These are phyloP conservation scores for Epistrophe grossulariae DNA, from an alignment of 2,888 invertebrate species.

Conservation along the genomic window DNA sequence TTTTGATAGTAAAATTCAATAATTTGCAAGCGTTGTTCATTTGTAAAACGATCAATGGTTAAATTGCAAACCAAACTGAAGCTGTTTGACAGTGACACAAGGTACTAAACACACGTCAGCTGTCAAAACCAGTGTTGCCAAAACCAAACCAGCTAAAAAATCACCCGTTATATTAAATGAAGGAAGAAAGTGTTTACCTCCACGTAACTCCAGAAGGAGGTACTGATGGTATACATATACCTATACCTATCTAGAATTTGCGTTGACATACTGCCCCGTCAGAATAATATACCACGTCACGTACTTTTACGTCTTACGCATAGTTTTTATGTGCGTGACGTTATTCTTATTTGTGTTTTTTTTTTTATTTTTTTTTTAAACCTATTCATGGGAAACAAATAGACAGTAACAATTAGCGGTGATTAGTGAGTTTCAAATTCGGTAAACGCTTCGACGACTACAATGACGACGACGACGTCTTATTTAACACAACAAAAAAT, in stretches of 20 bases:
- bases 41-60: too few relatives aligned
- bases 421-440: conserved; percentile 74
- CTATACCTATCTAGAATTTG: conserved; percentile 3
- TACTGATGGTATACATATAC: neutral
- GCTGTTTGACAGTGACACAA: too few relatives aligned
- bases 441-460: conserved; percentile 67
- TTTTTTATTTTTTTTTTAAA: neutral
- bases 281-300: conserved; percentile 9
- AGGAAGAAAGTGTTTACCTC: conserved; percentile 54
- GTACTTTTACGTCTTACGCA: neutral
- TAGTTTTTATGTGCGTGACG: conserved; percentile 32
- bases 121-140: too few relatives aligned
- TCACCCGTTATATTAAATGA: neutral
- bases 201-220: conserved; percentile 60
- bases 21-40: too few relatives aligned
- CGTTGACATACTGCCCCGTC: conserved; percentile 67
- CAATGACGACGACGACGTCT: neutral
- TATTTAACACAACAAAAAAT: conserved; percentile 31
- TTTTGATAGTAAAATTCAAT: too few relatives aligned
- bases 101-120: too few relatives aligned
- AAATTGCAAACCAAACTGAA: too few relatives aligned
- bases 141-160: too few relatives aligned
- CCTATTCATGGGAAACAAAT: conserved; percentile 58
- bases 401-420: conserved; percentile 72
- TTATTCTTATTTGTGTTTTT: conserved; percentile 13